phyloP scores from a whole-genome alignment of 2,113 vertebrate species.

The Sardina pilchardus region DNA sequence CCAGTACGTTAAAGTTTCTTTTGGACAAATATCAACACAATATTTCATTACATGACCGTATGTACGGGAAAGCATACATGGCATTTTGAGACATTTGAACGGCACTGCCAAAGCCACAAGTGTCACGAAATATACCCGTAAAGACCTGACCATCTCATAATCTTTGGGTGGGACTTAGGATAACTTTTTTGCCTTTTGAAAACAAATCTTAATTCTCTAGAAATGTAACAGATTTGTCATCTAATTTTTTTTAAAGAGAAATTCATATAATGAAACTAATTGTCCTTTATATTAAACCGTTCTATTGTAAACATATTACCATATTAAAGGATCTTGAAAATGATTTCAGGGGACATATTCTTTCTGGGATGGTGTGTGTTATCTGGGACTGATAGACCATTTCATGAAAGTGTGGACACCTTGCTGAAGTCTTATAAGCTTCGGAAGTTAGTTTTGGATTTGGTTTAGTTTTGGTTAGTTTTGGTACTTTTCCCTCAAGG shows the following conservation, averaged over 20 bases:
- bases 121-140: no score
- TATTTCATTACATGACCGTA: constrained; percentile 4
- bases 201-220: not conserved
- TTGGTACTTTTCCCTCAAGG: no score
- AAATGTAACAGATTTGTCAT: not conserved
- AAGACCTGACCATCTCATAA: not conserved
- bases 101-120: not conserved
- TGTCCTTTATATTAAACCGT: no score
- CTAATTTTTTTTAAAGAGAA: not conserved
- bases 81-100: not conserved
- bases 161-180: not conserved
- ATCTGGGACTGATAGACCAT: no score
- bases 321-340: no score
- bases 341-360: not conserved
- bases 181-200: not conserved
- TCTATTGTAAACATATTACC: no score
- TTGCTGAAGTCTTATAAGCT: no score
- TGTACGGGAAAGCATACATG: not conserved
- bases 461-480: no score
- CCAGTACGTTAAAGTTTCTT: not conserved
- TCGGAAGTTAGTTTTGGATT: no score
- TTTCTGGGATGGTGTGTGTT: not conserved
- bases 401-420: no score
- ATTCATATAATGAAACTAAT: not conserved
- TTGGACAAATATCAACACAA: constrained; percentile 5